A percentile compares a stretch with the other conserved stretches of the same genome.
Evolutionary conservation across 2,113 vertebrate genomes (phyloP).

Genomic region (Stomatorhinus ivindoensis): DNA sequence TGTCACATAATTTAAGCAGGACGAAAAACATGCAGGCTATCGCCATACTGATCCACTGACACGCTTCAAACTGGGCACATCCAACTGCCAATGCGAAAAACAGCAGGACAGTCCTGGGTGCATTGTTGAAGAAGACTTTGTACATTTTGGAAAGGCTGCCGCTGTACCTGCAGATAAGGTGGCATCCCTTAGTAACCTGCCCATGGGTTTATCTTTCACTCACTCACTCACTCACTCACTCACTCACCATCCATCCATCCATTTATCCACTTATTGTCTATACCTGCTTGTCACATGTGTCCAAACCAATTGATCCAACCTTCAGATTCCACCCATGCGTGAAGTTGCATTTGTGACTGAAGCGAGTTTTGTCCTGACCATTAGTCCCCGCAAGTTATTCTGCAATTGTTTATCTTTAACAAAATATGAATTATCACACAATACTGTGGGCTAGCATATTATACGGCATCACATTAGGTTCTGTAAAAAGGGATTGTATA

Average conservation of each 20-base stretch:
- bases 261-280: neutral
- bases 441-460: neutral
- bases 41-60: conserved; percentile 23
- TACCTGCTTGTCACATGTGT: neutral
- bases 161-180: conserved; percentile 37
- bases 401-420: neutral
- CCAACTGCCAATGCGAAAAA: conserved; percentile 24
- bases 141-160: conserved; percentile 28
- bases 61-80: neutral
- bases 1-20: conserved; percentile 39
- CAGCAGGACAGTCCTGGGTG: conserved; percentile 25
- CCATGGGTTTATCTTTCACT: neutral
- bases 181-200: neutral
- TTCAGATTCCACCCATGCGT: neutral
- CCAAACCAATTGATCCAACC: neutral
- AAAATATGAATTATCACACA: neutral
- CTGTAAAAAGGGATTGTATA: neutral
- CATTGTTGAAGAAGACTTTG: conserved; percentile 38
- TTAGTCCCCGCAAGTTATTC: neutral
- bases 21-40: conserved; percentile 35
- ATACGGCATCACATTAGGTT: neutral
- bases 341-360: neutral
- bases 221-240: neutral
- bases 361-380: neutral
- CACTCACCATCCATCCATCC: neutral